Evolutionary conservation across 2,888 invertebrate species (phyloP).

Genomic region (Notodonta ziczac): DNA sequence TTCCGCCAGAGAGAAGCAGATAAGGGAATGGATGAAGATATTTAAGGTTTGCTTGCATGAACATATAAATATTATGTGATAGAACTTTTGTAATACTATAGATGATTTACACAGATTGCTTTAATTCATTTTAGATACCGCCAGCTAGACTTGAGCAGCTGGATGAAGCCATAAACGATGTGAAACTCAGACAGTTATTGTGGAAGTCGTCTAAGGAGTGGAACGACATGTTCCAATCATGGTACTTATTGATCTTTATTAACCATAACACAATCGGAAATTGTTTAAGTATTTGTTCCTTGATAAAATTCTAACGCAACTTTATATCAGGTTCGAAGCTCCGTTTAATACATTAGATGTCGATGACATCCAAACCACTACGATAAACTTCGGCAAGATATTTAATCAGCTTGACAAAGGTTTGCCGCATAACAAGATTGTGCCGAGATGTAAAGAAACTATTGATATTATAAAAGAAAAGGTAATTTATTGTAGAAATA

Average conservation of each 20-base stretch:
- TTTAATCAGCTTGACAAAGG: constrained; percentile 92
- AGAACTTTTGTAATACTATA: too few relatives aligned
- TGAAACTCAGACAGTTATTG: constrained; percentile 90
- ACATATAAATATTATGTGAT: too few relatives aligned
- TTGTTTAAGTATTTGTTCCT: neutral
- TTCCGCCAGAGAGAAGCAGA: constrained; percentile 88
- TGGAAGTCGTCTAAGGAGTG: constrained; percentile 92
- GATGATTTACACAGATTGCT: too few relatives aligned
- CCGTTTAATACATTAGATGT: constrained; percentile 88
- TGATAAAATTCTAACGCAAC: neutral
- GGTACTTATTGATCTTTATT: constrained; percentile 70
- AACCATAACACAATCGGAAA: neutral
- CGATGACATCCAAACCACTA: constrained; percentile 88
- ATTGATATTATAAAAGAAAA: constrained; percentile 92
- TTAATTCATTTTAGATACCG: constrained; percentile 87
- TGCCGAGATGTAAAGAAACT: constrained; percentile 90
- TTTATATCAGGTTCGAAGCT: constrained; percentile 63
- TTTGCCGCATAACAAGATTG: constrained; percentile 91
- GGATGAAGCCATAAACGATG: constrained; percentile 91
- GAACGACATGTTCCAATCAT: constrained; percentile 87
- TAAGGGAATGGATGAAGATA: constrained; percentile 92
- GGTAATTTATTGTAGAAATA: constrained; percentile 60
- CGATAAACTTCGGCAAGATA: constrained; percentile 89
- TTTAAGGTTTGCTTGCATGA: constrained; percentile 86
- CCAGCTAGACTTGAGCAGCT: constrained; percentile 92